A percentile compares a stretch with the other conserved stretches of the same genome.
Conservation (phyloP, 1,140 invertebrate species). For the Mercenaria mercenaria region DNA sequence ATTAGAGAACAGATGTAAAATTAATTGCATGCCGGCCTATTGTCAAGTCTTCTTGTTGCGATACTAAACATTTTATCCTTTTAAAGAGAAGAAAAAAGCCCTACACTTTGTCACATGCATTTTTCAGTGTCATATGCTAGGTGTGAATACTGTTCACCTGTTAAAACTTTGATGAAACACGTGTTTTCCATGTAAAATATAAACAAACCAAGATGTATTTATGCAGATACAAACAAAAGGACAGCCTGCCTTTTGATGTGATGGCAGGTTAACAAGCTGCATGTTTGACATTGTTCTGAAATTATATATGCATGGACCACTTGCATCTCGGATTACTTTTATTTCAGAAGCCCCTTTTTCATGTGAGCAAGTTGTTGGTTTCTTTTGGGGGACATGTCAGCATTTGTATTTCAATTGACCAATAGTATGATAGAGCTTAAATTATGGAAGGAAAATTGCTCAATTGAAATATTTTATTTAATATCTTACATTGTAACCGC, state of each 20-base stretch:
- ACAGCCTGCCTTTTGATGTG: not conserved
- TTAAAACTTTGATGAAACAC: not conserved
- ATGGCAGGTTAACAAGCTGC: constrained; percentile 2
- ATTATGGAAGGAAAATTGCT: too few species aligned
- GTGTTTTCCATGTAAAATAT: constrained; percentile 5
- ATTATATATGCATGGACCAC: not conserved
- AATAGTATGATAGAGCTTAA: too few species aligned
- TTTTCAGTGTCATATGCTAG: constrained; percentile 9
- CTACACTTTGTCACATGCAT: not conserved
- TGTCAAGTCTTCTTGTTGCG: too few species aligned
- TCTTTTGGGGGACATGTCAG: too few species aligned
- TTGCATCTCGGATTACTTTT: too few species aligned
- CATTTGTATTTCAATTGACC: too few species aligned
- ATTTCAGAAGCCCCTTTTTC: too few species aligned
- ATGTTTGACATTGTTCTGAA: constrained; percentile 15
- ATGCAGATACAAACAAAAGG: not conserved
- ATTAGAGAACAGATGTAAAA: too few species aligned
- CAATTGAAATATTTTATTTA: too few species aligned
- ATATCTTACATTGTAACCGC: too few species aligned
- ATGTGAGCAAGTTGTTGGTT: too few species aligned
- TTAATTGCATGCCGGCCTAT: too few species aligned
- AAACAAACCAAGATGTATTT: not conserved
- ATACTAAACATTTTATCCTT: not conserved
- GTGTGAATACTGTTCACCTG: constrained; percentile 3
- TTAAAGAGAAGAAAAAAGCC: not conserved